Conservation (phyloP, 2,888 invertebrate genomes). For the Cataglyphis albicans region DNA sequence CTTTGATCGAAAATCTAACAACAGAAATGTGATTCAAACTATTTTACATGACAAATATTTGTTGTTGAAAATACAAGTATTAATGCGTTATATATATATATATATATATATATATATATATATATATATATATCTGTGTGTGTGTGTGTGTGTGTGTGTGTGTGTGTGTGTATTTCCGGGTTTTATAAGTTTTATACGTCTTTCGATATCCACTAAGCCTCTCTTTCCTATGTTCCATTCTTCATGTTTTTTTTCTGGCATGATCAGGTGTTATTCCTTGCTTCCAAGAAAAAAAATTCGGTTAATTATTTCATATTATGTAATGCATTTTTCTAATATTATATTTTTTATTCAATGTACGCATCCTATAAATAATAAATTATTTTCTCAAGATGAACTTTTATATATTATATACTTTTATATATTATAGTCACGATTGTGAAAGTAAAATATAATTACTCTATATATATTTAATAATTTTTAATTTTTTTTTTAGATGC, state of each 20-base stretch:
- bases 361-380: not conserved
- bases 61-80: not conserved
- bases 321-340: not conserved
- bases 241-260: too few species aligned
- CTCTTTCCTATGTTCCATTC: too few species aligned
- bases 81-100: not conserved
- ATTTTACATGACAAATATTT: not conserved
- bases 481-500: slow-evolving; percentile 10
- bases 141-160: too few species aligned
- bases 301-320: not conserved
- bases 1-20: not conserved
- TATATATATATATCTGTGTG: too few species aligned
- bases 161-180: too few species aligned
- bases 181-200: too few species aligned
- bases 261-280: too few species aligned
- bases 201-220: too few species aligned
- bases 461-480: not conserved
- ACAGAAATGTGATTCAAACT: not conserved
- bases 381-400: not conserved
- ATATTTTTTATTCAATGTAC: not conserved
- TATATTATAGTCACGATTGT: not conserved
- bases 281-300: too few species aligned
- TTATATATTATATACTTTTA: not conserved
- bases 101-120: too few species aligned
- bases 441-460: not conserved